These are phyloP conservation scores for Encarsia formosa DNA, from an alignment of 2,888 invertebrate genomes.

Conservation along the genomic window DNA sequence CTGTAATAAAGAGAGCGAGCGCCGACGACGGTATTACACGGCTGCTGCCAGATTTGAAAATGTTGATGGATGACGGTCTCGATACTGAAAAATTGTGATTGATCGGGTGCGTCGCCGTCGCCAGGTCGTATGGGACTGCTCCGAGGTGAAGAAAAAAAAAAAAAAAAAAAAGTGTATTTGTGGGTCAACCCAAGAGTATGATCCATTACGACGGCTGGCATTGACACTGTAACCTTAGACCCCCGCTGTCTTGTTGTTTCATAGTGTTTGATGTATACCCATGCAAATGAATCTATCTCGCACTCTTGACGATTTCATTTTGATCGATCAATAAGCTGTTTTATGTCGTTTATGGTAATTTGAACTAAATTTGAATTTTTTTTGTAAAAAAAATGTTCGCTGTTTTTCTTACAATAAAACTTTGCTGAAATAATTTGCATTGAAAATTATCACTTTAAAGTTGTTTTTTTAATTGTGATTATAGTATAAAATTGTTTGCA, in stretches of 20 bases:
- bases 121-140: neutral
- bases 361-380: too few species aligned
- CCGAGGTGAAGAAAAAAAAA: neutral
- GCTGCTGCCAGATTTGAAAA: constrained; percentile 19
- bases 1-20: constrained; percentile 16
- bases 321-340: too few species aligned
- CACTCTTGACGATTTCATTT: neutral
- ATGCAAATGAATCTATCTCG: neutral
- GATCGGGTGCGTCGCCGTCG: constrained; percentile 26
- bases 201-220: constrained; percentile 14
- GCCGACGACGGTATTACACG: neutral
- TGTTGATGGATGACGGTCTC: constrained; percentile 27
- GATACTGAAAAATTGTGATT: constrained; percentile 29
- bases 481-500: too few species aligned
- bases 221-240: constrained; percentile 11
- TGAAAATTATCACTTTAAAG: too few species aligned
- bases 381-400: too few species aligned
- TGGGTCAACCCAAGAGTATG: constrained; percentile 16
- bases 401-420: too few species aligned
- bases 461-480: too few species aligned
- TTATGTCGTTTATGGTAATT: too few species aligned
- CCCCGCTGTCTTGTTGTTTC: neutral
- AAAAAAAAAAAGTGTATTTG: constrained; percentile 1
- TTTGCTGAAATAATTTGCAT: too few species aligned
- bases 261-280: neutral